A percentile compares a stretch with the other conserved stretches of the same genome.
Evolutionary conservation across 2,113 vertebrate species (phyloP).

Genomic region (Alaudala cheleensis): DNA sequence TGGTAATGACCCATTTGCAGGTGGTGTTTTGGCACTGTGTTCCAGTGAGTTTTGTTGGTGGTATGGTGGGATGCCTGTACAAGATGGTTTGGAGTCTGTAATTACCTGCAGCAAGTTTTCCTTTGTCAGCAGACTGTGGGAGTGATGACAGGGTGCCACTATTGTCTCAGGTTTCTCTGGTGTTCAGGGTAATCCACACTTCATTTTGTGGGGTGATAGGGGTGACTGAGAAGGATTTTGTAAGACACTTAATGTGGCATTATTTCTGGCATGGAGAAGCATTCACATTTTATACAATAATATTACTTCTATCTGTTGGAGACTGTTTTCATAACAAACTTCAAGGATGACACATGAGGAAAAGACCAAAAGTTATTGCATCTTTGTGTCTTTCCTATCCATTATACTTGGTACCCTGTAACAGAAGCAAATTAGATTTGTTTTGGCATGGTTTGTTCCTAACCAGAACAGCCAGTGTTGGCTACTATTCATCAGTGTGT

Average conservation of each 20-base stretch:
- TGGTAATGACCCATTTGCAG: rapidly evolving
- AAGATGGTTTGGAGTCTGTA: neutral
- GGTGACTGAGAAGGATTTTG: neutral
- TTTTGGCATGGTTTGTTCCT: neutral
- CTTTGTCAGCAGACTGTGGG: neutral
- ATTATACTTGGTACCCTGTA: neutral
- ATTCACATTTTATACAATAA: neutral
- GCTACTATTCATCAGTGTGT: neutral
- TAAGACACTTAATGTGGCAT: neutral
- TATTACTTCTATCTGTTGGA: neutral
- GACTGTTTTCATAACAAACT: neutral
- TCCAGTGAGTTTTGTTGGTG: neutral
- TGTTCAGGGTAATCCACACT: neutral
- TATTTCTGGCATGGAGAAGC: neutral
- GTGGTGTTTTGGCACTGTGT: neutral
- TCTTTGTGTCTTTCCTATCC: neutral
- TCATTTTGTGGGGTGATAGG: neutral
- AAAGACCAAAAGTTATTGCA: neutral
- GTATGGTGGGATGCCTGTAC: rapidly evolving
- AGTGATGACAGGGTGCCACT: neutral
- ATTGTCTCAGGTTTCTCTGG: neutral
- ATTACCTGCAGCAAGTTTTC: neutral
- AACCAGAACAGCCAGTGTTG: neutral
- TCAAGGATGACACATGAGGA: neutral
- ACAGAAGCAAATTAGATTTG: neutral